Percentiles rank a stretch among this genome's conserved stretches.
Evolutionary conservation across 2,888 invertebrate genomes (phyloP).

Genomic region (Sphaerophoria rueppellii): DNA sequence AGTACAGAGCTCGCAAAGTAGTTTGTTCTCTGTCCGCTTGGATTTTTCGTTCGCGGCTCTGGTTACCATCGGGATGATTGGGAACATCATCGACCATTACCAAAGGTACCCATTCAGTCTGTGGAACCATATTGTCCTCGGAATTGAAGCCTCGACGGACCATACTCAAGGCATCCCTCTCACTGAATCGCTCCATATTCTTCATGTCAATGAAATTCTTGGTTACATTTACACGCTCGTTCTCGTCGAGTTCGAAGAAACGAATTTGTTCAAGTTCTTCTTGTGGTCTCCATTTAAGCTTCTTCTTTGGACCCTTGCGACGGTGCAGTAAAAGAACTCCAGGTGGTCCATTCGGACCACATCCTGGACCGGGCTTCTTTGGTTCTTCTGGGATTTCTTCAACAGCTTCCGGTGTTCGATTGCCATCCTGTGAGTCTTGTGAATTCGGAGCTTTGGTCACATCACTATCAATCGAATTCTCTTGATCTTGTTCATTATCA

Average conservation of each 20-base stretch:
- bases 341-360: constrained; percentile 85
- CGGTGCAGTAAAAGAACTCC: constrained; percentile 89
- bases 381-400: constrained; percentile 75
- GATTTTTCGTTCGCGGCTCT: constrained; percentile 93
- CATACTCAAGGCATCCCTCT: constrained; percentile 91
- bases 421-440: constrained; percentile 74
- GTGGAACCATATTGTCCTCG: constrained; percentile 92
- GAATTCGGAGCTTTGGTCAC: constrained; percentile 51
- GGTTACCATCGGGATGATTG: constrained; percentile 87
- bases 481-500: constrained; percentile 5
- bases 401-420: constrained; percentile 75
- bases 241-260: constrained; percentile 97
- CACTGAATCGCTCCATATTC: constrained; percentile 92
- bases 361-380: constrained; percentile 81
- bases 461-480: constrained; percentile 16
- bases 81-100: constrained; percentile 87
- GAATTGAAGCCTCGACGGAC: constrained; percentile 87
- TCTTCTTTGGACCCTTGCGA: constrained; percentile 90
- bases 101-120: constrained; percentile 89
- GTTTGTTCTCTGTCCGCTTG: constrained; percentile 94
- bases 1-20: constrained; percentile 91
- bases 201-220: constrained; percentile 96
- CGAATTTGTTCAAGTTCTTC: constrained; percentile 90
- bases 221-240: constrained; percentile 96
- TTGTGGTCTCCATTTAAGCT: constrained; percentile 92